Conservation (phyloP, 1,140 invertebrate species). For the Cepaea nemoralis region DNA sequence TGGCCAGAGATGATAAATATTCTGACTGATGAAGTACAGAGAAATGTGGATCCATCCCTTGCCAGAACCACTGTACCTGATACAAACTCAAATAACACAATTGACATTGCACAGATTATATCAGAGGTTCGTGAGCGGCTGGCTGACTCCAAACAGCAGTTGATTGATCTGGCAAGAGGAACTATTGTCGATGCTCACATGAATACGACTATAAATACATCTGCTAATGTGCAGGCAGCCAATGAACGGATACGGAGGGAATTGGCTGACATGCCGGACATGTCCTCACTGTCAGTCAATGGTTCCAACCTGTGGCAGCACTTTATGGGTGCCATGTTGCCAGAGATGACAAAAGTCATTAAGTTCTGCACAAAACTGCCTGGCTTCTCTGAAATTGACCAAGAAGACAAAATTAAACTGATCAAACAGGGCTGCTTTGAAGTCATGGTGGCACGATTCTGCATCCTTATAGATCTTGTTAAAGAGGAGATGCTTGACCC, state of each 20-base stretch:
- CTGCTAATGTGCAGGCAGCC: constrained; percentile 83
- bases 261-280: constrained; percentile 42
- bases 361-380: constrained; percentile 98
- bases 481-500: constrained; percentile 69
- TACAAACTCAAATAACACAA: too few relatives aligned
- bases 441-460: constrained; percentile 66
- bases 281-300: constrained; percentile 48
- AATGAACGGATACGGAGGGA: constrained; percentile 47
- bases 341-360: constrained; percentile 95
- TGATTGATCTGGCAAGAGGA: constrained; percentile 70
- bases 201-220: constrained; percentile 94
- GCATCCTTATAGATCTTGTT: constrained; percentile 62
- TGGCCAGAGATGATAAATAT: too few relatives aligned
- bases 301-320: constrained; percentile 62
- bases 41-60: too few relatives aligned
- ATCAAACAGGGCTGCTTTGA: constrained; percentile 82
- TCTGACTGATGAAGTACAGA: too few relatives aligned
- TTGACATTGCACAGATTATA: too few relatives aligned
- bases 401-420: constrained; percentile 42
- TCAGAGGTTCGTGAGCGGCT: constrained; percentile 82
- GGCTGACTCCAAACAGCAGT: constrained; percentile 78
- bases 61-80: too few relatives aligned
- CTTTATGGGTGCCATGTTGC: constrained; percentile 72
- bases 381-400: constrained; percentile 32
- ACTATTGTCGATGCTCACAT: constrained; percentile 92